These are phyloP conservation scores for Chrysolina haemoptera DNA, from an alignment of 2,888 invertebrate genomes.

Conservation along the genomic window DNA sequence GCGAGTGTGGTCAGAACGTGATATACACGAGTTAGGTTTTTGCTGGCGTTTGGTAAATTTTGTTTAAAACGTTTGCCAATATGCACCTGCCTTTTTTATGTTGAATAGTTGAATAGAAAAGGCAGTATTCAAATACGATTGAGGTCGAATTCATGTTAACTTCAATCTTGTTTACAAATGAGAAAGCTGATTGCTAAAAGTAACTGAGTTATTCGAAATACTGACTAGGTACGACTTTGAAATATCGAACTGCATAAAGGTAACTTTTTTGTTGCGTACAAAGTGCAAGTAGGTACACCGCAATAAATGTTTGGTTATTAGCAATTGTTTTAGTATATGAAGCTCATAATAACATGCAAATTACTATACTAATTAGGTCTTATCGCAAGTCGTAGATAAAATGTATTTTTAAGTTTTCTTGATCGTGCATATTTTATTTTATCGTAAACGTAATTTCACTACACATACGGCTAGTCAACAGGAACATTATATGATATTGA, in stretches of 20 bases:
- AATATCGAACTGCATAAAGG: too few species aligned
- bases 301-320: neutral
- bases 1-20: constrained; percentile 60
- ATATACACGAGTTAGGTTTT: constrained; percentile 51
- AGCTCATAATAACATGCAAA: neutral
- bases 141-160: too few species aligned
- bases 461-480: too few species aligned
- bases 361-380: neutral
- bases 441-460: too few species aligned
- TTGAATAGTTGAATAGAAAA: too few species aligned
- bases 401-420: neutral
- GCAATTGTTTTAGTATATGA: neutral
- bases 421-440: neutral
- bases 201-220: too few species aligned
- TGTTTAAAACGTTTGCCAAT: neutral
- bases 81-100: constrained; percentile 18
- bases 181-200: too few species aligned
- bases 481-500: too few species aligned
- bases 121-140: neutral
- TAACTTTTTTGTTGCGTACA: too few species aligned
- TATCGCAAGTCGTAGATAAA: neutral
- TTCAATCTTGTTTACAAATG: too few species aligned
- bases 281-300: too few species aligned
- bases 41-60: constrained; percentile 15
- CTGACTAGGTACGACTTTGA: too few species aligned